Evolutionary conservation across 2,113 vertebrate species (phyloP).

Genomic region (Perccottus glenii): DNA sequence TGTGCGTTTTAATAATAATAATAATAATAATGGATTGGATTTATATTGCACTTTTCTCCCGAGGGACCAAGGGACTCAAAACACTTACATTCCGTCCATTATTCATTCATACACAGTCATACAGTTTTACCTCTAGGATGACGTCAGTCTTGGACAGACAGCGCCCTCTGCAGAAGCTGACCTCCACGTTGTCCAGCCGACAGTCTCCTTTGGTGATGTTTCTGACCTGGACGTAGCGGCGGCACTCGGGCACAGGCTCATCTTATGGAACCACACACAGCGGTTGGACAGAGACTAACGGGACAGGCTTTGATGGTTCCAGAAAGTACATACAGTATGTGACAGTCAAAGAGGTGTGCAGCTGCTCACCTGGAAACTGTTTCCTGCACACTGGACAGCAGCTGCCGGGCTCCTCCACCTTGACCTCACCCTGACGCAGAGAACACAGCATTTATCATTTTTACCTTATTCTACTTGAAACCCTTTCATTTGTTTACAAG

Average conservation of each 20-base stretch:
- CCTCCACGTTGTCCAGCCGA: conserved; percentile 84
- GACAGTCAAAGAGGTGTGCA: neutral
- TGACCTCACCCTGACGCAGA: conserved; percentile 79
- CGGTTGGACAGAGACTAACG: neutral
- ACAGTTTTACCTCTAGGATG: conserved; percentile 87
- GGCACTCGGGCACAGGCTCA: conserved; percentile 76
- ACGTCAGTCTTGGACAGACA: conserved; percentile 86
- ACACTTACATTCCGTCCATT: too few species aligned
- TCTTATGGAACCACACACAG: conserved; percentile 55
- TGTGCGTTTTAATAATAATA: too few species aligned
- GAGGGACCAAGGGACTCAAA: too few species aligned
- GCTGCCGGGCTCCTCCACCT: conserved; percentile 80
- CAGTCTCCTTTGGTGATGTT: conserved; percentile 90
- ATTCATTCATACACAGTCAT: too few species aligned
- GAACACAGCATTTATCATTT: neutral
- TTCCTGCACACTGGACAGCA: conserved; percentile 87
- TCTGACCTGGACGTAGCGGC: conserved; percentile 79
- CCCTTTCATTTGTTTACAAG: neutral
- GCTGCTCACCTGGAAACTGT: conserved; percentile 74
- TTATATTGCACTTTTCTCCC: too few species aligned
- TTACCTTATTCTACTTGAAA: neutral
- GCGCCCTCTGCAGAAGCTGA: conserved; percentile 87
- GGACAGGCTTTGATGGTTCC: too few species aligned
- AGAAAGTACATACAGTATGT: neutral
- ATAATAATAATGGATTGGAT: too few species aligned